Conservation (phyloP, 35 echinoderm and acorn worm genomes). For the Strongylocentrotus purpuratus region DNA sequence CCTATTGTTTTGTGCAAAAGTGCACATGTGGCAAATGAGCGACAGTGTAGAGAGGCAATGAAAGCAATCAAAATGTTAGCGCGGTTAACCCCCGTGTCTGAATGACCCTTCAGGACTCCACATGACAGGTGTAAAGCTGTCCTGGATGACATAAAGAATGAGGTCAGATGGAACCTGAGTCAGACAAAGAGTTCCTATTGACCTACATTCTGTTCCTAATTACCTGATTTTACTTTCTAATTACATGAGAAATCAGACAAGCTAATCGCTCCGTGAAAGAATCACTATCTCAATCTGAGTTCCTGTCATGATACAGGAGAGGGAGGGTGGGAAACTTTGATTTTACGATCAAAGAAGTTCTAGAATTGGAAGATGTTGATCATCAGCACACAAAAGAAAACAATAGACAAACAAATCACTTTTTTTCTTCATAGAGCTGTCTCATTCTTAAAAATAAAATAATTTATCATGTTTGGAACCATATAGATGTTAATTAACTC, state of each 20-base stretch:
- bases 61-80: no score
- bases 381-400: no score
- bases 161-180: constrained; percentile 2
- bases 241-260: not conserved
- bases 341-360: not conserved
- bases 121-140: not conserved
- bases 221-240: not conserved
- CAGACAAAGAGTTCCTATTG: constrained; percentile 24
- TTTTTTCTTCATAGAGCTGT: no score
- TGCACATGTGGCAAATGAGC: no score
- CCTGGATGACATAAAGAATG: not conserved
- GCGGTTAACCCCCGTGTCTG: not conserved
- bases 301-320: not conserved
- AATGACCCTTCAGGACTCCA: not conserved
- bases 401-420: no score
- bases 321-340: not conserved
- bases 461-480: no score
- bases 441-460: no score
- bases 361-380: no score
- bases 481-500: no score
- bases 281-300: not conserved
- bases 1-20: no score
- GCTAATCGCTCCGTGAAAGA: not conserved
- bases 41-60: no score
- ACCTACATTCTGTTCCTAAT: constrained; percentile 24